Evolutionary conservation across 2,888 invertebrate species (phyloP).

Genomic region (Hypomecis punctinalis): DNA sequence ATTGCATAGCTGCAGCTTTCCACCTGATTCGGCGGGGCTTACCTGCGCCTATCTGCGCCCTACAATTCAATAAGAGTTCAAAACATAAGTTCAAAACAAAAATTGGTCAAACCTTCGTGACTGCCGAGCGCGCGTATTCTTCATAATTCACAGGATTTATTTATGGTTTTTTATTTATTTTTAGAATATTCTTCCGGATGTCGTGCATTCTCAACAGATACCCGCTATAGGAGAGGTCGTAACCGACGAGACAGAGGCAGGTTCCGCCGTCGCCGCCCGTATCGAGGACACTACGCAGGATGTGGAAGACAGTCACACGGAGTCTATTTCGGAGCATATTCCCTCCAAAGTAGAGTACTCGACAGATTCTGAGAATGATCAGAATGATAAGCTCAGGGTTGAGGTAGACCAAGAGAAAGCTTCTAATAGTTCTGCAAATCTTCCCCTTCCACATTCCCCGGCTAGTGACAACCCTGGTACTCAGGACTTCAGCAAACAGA

Average conservation of each 20-base stretch:
- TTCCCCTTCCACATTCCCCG: conserved; percentile 54
- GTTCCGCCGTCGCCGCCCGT: conserved; percentile 52
- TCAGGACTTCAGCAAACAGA: conserved; percentile 63
- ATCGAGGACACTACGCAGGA: conserved; percentile 47
- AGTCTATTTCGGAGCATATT: conserved; percentile 78
- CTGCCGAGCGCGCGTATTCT: conserved; percentile 34
- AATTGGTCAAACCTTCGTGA: conserved; percentile 30
- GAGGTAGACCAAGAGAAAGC: conserved; percentile 54
- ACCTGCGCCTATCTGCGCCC: conserved; percentile 41
- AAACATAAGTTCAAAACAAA: conserved; percentile 20
- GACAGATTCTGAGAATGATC: conserved; percentile 62
- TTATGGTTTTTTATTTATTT: conserved; percentile 79
- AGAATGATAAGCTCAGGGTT: conserved; percentile 54
- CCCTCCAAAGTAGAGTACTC: conserved; percentile 72
- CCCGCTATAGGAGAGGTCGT: conserved; percentile 62
- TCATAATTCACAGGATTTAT: conserved; percentile 51
- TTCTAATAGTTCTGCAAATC: conserved; percentile 56
- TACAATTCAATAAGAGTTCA: conserved; percentile 8
- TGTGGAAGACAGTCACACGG: conserved; percentile 66
- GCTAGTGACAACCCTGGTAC: conserved; percentile 59
- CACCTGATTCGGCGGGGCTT: conserved; percentile 46
- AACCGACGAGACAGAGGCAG: conserved; percentile 56
- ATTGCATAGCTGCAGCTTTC: conserved; percentile 64
- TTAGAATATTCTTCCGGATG: conserved; percentile 84
- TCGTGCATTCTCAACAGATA: conserved; percentile 82